Base-by-base conservation (phyloP, 2,888 invertebrate genomes). In the Hypomecis atomaria region DNA sequence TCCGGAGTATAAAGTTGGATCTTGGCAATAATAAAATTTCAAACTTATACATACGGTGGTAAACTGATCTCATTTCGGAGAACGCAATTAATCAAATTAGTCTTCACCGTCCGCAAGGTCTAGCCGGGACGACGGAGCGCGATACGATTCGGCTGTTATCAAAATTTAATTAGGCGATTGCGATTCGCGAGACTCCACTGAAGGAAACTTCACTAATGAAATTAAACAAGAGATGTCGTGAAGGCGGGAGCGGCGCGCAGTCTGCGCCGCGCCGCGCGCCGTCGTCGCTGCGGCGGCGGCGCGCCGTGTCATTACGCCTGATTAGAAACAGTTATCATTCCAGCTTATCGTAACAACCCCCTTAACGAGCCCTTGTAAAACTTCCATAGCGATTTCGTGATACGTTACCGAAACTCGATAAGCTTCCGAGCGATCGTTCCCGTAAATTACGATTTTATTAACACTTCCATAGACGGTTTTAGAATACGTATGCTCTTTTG, bases 241-340 rank as follows among this genome's bases (percentile, higher is more conserved):
- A 71, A 71, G 76, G 70, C 66, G 70, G 66, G 73, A 71, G 72
- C 66, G 68, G 38, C 55, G 38, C 56, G 60, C 50, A 34, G 58
- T 11, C 64, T 49, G 65, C 50, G 65, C 37, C 43, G 49, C 45
- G 34, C 50, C 73, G 67, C 69, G 74, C 61, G 62, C 55, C 47
- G 75, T 73, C 74, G 72, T 23, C 74, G 79, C 75, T 77, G 78
- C 78, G 82, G 84, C 86, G 84, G 38, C 67, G 71, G 62, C 49
- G 44, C 67, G 65, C 69, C 55, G 67, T 81, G 83, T 86, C 87
- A 88, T 90, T 88, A 88, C 82, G 83, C 84, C 86, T 87, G 89
- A 90, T 89, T 90, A 89, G 89, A 87, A 90, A 87, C 88, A 86
- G 90, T 90, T 89, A 92, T 91, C 89, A 89, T 81, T 81, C 82